phyloP scores from a whole-genome alignment of 2,113 vertebrate species.

The Forbesichthys agassizii region DNA sequence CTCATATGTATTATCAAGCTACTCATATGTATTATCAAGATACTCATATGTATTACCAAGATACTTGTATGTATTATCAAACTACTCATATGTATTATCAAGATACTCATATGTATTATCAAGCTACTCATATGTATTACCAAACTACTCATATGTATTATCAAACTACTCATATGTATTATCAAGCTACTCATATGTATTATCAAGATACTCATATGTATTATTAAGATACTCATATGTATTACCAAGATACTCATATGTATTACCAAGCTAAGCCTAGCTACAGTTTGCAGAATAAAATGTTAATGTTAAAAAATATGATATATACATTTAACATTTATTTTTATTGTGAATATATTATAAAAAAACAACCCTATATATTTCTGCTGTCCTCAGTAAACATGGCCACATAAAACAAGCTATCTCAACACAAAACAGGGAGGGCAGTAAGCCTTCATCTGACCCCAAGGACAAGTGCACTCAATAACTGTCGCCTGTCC shows the following conservation, averaged over 20 bases:
- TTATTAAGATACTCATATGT: neutral
- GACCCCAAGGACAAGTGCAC: conserved; percentile 76
- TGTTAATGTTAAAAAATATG: too few species aligned
- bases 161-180: too few species aligned
- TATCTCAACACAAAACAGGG: conserved; percentile 45
- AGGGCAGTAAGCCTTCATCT: conserved; percentile 70
- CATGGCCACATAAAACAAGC: conserved; percentile 21
- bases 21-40: neutral
- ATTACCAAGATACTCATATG: neutral
- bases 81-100: neutral
- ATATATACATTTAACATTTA: too few species aligned
- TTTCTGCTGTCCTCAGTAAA: conserved; percentile 5
- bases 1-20: neutral
- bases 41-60: too few species aligned
- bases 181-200: neutral
- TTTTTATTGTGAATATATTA: neutral
- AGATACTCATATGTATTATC: neutral
- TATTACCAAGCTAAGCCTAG: neutral
- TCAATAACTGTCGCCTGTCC: conserved; percentile 77
- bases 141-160: too few species aligned
- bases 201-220: neutral
- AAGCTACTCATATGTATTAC: too few species aligned
- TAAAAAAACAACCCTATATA: neutral
- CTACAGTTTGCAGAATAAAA: too few species aligned
- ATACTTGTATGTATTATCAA: too few species aligned